Conservation (phyloP, 1,140 invertebrate genomes). For the Trialeurodes vaporariorum region DNA sequence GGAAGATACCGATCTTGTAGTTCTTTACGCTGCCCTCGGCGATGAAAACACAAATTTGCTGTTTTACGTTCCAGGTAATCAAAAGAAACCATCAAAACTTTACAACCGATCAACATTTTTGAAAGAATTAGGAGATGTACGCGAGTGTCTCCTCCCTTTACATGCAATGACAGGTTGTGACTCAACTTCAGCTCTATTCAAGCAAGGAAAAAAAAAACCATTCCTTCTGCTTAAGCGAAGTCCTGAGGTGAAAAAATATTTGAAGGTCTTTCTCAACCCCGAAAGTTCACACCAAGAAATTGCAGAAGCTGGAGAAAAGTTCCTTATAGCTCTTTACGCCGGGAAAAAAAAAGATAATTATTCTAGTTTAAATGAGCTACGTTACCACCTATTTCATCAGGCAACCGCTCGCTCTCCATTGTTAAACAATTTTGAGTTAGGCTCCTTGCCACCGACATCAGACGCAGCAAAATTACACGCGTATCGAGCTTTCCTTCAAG, state of each 20-base stretch:
- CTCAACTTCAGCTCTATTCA: background rate
- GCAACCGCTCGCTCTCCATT: background rate
- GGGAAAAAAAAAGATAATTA: background rate
- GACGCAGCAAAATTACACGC: background rate
- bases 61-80: background rate
- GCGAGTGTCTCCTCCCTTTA: background rate
- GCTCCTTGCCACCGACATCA: background rate
- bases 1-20: background rate
- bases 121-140: background rate
- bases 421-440: background rate
- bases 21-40: background rate
- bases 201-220: slow-evolving; percentile 1
- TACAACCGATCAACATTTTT: background rate
- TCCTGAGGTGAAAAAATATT: background rate
- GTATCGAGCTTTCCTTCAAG: background rate
- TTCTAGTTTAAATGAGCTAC: background rate
- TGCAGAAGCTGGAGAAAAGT: background rate
- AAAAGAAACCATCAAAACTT: background rate
- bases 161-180: slow-evolving; percentile 1
- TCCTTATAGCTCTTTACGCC: background rate
- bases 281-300: background rate
- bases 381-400: background rate
- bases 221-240: background rate
- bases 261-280: background rate
- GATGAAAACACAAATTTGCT: background rate